A percentile compares a stretch with the other conserved stretches of the same genome.
Conservation (phyloP, 2,797 vertebrate species). For the Acestrorhynchus altus region DNA sequence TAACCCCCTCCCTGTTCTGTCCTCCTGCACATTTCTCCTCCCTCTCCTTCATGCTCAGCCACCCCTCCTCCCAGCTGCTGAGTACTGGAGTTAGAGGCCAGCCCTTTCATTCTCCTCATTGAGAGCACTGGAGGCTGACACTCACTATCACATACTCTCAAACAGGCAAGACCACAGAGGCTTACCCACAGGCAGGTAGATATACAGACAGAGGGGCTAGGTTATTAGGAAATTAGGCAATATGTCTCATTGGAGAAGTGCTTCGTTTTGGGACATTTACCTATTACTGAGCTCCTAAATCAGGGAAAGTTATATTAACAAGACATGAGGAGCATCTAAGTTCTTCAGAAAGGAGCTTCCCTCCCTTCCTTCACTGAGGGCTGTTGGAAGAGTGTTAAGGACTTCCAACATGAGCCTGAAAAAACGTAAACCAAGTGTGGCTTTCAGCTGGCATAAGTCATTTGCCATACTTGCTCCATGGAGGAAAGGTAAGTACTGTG, state of each 20-base stretch:
- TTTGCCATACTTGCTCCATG: constrained; percentile 80
- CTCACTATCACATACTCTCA: constrained; percentile 48
- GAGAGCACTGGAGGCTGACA: constrained; percentile 50
- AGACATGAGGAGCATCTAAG: constrained; percentile 51
- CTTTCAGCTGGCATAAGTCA: constrained; percentile 82
- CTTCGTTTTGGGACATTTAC: constrained; percentile 23
- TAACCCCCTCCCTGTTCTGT: constrained; percentile 52
- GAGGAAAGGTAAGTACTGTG: constrained; percentile 80
- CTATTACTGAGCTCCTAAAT: constrained; percentile 14
- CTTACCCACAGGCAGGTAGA: constrained; percentile 12
- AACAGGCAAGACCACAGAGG: constrained; percentile 32
- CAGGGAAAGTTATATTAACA: constrained; percentile 1
- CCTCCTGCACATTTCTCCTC: constrained; percentile 64
- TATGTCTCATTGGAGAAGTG: constrained; percentile 23
- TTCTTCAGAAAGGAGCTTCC: constrained; percentile 19
- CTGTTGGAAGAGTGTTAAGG: constrained; percentile 33
- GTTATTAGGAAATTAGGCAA: constrained; percentile 16
- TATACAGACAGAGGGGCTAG: constrained; percentile 9
- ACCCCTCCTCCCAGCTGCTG: constrained; percentile 71
- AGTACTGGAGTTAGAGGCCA: constrained; percentile 61
- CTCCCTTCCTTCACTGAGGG: constrained; percentile 32
- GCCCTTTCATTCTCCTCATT: constrained; percentile 66
- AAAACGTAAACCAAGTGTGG: constrained; percentile 70
- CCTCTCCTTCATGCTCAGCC: constrained; percentile 62
- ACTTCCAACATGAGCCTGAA: constrained; percentile 71